phyloP scores from a whole-genome alignment of 2,888 invertebrate genomes.

The Incurvaria masculella region DNA sequence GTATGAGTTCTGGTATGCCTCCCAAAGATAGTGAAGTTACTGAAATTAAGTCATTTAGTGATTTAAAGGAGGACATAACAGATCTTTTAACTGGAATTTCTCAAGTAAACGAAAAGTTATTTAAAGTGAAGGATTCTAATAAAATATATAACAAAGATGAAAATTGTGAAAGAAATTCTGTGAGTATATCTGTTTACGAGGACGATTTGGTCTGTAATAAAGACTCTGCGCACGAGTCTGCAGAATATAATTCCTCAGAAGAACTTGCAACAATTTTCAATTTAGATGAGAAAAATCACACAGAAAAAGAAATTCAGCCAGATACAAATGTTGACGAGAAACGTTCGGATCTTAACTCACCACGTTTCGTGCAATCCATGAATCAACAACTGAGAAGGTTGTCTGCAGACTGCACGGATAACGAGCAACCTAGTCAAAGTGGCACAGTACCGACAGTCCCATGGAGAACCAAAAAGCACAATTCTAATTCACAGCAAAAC shows the following conservation, averaged over 20 bases:
- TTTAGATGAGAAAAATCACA: slow-evolving; percentile 21
- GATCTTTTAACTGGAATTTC: slow-evolving; percentile 51
- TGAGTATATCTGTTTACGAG: slow-evolving; percentile 45
- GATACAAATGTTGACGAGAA: slow-evolving; percentile 24
- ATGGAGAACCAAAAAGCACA: slow-evolving; percentile 49
- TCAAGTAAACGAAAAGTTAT: slow-evolving; percentile 47
- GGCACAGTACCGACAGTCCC: slow-evolving; percentile 47
- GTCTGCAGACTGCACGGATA: slow-evolving; percentile 38
- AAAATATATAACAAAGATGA: slow-evolving; percentile 12
- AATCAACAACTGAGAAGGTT: slow-evolving; percentile 46
- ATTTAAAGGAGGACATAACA: slow-evolving; percentile 49
- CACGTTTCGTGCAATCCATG: slow-evolving; percentile 44
- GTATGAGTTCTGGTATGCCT: slow-evolving; percentile 24
- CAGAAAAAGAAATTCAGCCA: not conserved
- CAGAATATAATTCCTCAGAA: slow-evolving; percentile 64
- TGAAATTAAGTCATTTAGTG: slow-evolving; percentile 48
- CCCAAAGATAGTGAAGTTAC: slow-evolving; percentile 41
- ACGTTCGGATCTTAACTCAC: slow-evolving; percentile 43
- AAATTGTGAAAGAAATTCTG: slow-evolving; percentile 32
- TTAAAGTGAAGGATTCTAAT: slow-evolving; percentile 21
- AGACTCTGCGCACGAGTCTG: slow-evolving; percentile 42
- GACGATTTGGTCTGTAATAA: slow-evolving; percentile 40
- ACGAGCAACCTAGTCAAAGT: slow-evolving; percentile 44
- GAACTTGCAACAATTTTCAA: slow-evolving; percentile 64
- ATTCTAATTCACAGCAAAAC: slow-evolving; percentile 44